Evolutionary conservation across 2,797 vertebrate genomes (phyloP).

Genomic region (Pelodytes ibericus): DNA sequence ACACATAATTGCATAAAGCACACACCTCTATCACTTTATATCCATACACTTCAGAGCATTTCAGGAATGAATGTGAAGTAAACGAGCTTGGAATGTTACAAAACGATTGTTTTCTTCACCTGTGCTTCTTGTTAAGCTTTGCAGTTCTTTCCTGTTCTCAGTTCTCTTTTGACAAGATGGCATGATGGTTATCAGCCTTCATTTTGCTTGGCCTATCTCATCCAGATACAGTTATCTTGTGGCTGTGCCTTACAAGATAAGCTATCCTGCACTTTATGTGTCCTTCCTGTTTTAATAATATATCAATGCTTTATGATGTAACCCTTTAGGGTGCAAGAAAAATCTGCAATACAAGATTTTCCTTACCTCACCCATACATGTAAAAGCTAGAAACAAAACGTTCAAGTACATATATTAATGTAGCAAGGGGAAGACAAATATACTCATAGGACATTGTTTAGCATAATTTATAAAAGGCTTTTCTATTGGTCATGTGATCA

Average conservation of each 20-base stretch:
- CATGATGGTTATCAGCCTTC: conserved; percentile 38
- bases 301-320: conserved; percentile 8
- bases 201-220: conserved; percentile 34
- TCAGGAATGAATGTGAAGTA: too few relatives aligned
- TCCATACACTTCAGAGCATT: too few relatives aligned
- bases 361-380: too few relatives aligned
- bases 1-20: too few relatives aligned
- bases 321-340: neutral
- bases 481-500: too few relatives aligned
- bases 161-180: conserved; percentile 23
- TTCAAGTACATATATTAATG: too few relatives aligned
- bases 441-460: too few relatives aligned
- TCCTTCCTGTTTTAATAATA: conserved; percentile 28
- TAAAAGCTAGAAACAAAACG: too few relatives aligned
- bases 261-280: conserved; percentile 21
- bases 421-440: too few relatives aligned
- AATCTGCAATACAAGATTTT: neutral
- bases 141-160: conserved; percentile 24
- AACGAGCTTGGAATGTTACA: too few relatives aligned
- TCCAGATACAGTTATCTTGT: conserved; percentile 37
- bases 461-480: too few relatives aligned
- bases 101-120: neutral
- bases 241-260: conserved; percentile 45
- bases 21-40: too few relatives aligned
- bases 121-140: neutral